Evolutionary conservation across 2,113 vertebrate genomes (phyloP).

Genomic region (Chaetura pelagica): DNA sequence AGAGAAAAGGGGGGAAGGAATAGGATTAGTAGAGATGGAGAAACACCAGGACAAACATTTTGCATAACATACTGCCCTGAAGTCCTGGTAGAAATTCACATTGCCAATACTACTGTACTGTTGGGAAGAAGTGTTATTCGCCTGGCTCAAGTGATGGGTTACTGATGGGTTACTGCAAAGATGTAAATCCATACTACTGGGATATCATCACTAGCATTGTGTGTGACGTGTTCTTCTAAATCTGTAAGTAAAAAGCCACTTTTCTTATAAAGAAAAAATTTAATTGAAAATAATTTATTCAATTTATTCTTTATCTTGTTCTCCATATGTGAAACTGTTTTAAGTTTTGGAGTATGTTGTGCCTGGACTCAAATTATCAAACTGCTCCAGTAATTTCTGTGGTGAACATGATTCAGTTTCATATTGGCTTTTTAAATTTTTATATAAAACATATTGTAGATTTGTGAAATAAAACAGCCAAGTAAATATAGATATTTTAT

Average conservation of each 20-base stretch:
- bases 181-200: background rate
- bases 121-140: background rate
- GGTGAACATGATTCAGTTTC: background rate
- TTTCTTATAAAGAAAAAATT: background rate
- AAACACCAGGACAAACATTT: background rate
- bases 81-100: background rate
- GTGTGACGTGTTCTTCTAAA: background rate
- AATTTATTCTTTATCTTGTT: background rate
- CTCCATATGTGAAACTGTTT: background rate
- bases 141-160: background rate
- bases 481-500: conserved; percentile 11
- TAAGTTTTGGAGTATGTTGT: background rate
- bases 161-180: background rate
- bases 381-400: background rate
- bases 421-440: background rate
- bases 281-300: background rate
- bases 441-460: background rate
- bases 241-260: background rate
- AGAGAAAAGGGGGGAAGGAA: background rate
- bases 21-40: background rate
- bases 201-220: background rate
- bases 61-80: background rate
- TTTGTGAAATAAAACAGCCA: conserved; percentile 11
- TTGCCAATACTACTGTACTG: background rate
- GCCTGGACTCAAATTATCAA: background rate